Evolutionary conservation across 2,888 invertebrate species (phyloP), one percentile per base, ranked within the genome.

Genomic region (Thymelicus lineola): DNA sequence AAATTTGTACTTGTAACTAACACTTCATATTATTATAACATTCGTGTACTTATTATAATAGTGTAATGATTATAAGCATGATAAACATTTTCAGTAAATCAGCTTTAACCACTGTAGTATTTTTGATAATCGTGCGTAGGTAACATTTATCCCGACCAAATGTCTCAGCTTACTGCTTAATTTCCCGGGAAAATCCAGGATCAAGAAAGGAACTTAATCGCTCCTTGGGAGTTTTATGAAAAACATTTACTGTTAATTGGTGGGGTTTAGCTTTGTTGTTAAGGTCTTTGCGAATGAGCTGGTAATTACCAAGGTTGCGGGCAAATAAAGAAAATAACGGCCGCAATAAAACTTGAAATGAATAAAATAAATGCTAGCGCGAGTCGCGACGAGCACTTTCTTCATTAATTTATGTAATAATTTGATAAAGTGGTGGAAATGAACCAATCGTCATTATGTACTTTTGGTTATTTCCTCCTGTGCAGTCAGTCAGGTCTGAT

Each of bases 141-240:
- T 46, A 55, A 36, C 55, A 35, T 78, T 78, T 83, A 80, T 82
- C 82, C 75, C 76, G 75, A 79, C 77, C 79, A 78, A 83, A 83
- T 85, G 80, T 82, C 80, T 81, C 81, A 86, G 88, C 87, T 88
- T 87, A 86, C 85, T 84, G 87, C 86, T 85, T 88, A 88, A 88
- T 88, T 88, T 87, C 83, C 82, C 79, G 81, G 80, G 80, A 86
- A 68, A 88, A 88, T 85, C 87, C 86, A 78, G 87, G 88, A 85
- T 88, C 84, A 86, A 80, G 76, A 78, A 82, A 86, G 84, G 83
- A 42, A 63, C 53, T 57, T 84, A 82, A 79, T 83, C 77, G 79
- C 77, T 81, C 77, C 78, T 81, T 78, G 81, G 81, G 79, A 82
- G 83, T 86, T 85, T 81, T 82, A 83, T 85, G 84, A 86, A 85